Base-by-base conservation (phyloP, 2,797 vertebrate species). In the Lates japonicus region DNA sequence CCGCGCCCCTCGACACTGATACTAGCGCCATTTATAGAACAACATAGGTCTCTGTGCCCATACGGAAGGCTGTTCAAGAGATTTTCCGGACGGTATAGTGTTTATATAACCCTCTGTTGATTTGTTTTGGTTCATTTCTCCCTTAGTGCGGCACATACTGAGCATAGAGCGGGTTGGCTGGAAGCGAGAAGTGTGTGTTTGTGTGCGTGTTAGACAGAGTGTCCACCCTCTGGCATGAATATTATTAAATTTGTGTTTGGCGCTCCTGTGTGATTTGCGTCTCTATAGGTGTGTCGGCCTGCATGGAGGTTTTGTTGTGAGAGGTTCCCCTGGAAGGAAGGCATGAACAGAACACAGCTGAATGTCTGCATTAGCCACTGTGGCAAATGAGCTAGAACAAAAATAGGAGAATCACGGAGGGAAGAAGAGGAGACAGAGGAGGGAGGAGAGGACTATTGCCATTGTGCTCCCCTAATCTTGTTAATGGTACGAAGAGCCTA, bases 341-440 rank as follows among this genome's bases (percentile, higher is more conserved):
- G 84, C 77, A 84, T 87, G 88, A 87, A 92, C 86, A 86, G 88
- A 88, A 85, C 62, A n/a, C n/a, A n/a, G 19, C 81, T 93, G 90
- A 94, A 92, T 93, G 91, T 91, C 89, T 82, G 88, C 88, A 93
- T 94, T 93, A 92, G 93, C 60, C 96, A n/a, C n/a, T n/a, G n/a
- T 95, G 75, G 96, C 95, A 94, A 97, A 97, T 88, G 96, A 96
- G 1, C 96, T 92, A 84, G 94, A 96, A 97, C 95, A 87, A 93
- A 92, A 90, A n/a, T 82, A 74, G 75, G 78, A 87, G 84, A 78
- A 87, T 58, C n/a, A 84, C 31, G 54, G 70, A 58, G 64, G 57
- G 55, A 37, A 52, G 70, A 63, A 61, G 80, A 33, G 64, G 68
- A 76, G 88, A 81, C 66, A 41, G 70, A 70, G 77, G 57, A 83